Base-by-base conservation (phyloP, 2,888 invertebrate genomes). In the Tinea semifulvella region DNA sequence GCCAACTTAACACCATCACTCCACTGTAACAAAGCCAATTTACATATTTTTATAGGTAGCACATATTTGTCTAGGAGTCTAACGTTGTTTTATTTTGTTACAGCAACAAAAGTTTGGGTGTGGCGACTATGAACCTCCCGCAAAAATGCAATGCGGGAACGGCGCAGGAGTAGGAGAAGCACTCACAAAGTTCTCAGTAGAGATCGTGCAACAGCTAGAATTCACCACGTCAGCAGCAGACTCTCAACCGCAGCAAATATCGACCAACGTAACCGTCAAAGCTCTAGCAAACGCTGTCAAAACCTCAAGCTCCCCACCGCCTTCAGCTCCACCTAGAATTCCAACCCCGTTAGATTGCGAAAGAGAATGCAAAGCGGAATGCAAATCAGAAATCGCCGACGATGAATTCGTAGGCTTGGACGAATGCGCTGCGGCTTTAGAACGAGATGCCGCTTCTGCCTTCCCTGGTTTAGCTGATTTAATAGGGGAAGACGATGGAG, bases 251-350 rank as follows among this genome's bases (percentile, higher is more conserved):
- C 93, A 94, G 63, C 93, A 94, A 73, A 94, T 94, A 54, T 92
- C 90, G 60, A 94, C 95, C 52, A 94, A 94, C 81, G 94, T 95
- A 47, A 95, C 94, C 44, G 94, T 95, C 51, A 95, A 94, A 56
- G 79, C 76, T 47, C 68, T 79, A 57, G 83, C 68, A 53, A 84
- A 76, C 61, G 82, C 74, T 52, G 76, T 75, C 50, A 81, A 77
- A 56, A 69, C 73, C 5, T 75, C 74, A 46, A 69, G 63, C 54
- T 73, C 73, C 31, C 75, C 74, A 43, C 80, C 76, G 45, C 67
- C 76, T 44, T 60, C 65, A 53, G 79, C 77, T 48, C 71, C 79
- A 10, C 66, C 69, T 44, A 68, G 93, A 28, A 91, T 91, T 61
- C 91, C 93, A 61, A 89, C 90, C 45, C 89, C 90, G 31, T 89